These are phyloP conservation scores for Callochromis pleurospilus DNA, from an alignment of 2,113 vertebrate genomes.

Conservation along the genomic window DNA sequence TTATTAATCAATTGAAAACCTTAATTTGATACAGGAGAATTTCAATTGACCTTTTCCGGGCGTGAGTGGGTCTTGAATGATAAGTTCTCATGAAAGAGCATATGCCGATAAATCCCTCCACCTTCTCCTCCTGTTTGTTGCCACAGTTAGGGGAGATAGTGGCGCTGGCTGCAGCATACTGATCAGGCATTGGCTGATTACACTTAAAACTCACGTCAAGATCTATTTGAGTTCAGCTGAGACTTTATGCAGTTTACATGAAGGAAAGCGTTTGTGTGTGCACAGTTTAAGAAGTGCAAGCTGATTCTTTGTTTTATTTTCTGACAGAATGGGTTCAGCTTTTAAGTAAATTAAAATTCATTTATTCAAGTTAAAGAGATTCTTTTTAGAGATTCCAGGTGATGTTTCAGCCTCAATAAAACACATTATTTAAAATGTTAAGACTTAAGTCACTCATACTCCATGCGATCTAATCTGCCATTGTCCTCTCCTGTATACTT, in stretches of 20 bases:
- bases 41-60: conserved; percentile 61
- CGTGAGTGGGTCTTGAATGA: conserved; percentile 45
- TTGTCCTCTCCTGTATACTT: neutral
- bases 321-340: conserved; percentile 16
- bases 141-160: neutral
- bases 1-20: conserved; percentile 50
- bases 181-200: conserved; percentile 40
- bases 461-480: neutral
- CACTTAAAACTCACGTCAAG: conserved; percentile 17
- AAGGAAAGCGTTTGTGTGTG: neutral
- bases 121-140: conserved; percentile 25
- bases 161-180: conserved; percentile 27
- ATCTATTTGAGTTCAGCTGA: neutral
- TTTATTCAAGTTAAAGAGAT: conserved; percentile 1
- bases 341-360: neutral
- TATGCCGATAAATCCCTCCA: conserved; percentile 28
- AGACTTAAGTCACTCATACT: neutral
- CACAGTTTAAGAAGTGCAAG: neutral
- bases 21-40: conserved; percentile 41
- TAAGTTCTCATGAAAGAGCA: conserved; percentile 44
- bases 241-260: neutral
- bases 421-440: neutral
- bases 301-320: neutral
- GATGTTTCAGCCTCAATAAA: neutral
- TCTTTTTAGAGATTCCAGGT: neutral